These are phyloP conservation scores for Heliconius eleuchia DNA, from an alignment of 1,140 invertebrate species.

Conservation along the genomic window DNA sequence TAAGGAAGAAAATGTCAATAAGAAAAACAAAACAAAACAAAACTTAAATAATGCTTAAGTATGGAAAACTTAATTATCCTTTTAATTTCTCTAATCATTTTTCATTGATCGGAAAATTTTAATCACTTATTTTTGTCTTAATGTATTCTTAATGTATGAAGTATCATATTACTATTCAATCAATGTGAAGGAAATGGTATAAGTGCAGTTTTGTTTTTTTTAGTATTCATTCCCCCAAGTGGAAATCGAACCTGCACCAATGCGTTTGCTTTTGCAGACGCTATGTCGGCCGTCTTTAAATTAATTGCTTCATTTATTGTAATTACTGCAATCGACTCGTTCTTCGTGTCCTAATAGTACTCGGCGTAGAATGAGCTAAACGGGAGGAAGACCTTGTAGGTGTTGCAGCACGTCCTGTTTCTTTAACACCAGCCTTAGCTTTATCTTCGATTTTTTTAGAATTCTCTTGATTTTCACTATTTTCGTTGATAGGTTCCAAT, in stretches of 20 bases:
- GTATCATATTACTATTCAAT: background rate
- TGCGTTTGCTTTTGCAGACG: no score
- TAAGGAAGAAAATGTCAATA: background rate
- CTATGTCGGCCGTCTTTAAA: no score
- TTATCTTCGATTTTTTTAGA: slow-evolving; percentile 28
- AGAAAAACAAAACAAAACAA: background rate
- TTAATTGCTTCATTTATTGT: slow-evolving; percentile 18
- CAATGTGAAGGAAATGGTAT: background rate
- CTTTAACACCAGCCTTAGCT: slow-evolving; percentile 31
- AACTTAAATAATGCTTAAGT: background rate
- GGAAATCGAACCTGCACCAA: background rate
- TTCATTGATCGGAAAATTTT: no score
- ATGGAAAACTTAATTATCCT: no score
- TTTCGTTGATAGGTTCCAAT: background rate
- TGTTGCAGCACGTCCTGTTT: slow-evolving; percentile 43
- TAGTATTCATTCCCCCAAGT: background rate
- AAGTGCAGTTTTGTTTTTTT: no score
- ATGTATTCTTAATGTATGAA: background rate
- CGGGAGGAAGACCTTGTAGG: slow-evolving; percentile 52
- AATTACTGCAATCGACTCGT: slow-evolving; percentile 51
- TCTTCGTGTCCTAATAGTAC: slow-evolving; percentile 56
- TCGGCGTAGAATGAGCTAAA: slow-evolving; percentile 51
- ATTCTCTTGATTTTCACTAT: slow-evolving; percentile 20
- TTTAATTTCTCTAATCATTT: no score
- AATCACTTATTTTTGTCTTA: background rate